A percentile compares a stretch with the other conserved stretches of the same genome.
Conservation (phyloP, 2,797 vertebrate species). For the Babyrousa celebensis region DNA sequence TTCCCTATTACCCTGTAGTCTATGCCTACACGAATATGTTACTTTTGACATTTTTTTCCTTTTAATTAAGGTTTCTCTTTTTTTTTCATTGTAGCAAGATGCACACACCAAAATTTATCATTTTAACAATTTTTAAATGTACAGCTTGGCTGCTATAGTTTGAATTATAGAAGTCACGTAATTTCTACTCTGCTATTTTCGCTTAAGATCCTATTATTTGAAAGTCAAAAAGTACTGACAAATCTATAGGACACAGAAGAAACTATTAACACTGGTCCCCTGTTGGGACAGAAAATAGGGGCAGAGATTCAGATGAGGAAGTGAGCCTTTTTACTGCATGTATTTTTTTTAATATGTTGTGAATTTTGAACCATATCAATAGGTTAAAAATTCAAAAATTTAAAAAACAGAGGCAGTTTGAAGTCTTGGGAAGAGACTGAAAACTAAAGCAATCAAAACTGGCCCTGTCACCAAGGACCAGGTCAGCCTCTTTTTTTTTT, state of each 20-base stretch:
- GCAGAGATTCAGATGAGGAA: background rate
- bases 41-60: background rate
- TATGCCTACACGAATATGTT: background rate
- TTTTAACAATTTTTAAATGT: constrained; percentile 10
- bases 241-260: background rate
- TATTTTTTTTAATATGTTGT: background rate
- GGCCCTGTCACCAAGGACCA: background rate
- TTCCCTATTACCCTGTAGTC: background rate
- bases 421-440: background rate
- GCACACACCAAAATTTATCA: background rate
- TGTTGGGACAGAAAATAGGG: background rate
- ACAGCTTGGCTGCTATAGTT: background rate
- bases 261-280: background rate
- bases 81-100: background rate
- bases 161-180: background rate
- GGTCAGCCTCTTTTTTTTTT: background rate
- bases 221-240: background rate
- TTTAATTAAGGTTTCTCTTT: background rate
- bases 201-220: constrained; percentile 9
- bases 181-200: constrained; percentile 38
- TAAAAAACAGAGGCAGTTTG: background rate
- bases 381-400: background rate
- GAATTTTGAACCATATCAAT: background rate
- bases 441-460: background rate
- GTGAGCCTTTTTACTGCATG: background rate